phyloP scores from a whole-genome alignment of 2,113 vertebrate species.

The Chunga burmeisteri region DNA sequence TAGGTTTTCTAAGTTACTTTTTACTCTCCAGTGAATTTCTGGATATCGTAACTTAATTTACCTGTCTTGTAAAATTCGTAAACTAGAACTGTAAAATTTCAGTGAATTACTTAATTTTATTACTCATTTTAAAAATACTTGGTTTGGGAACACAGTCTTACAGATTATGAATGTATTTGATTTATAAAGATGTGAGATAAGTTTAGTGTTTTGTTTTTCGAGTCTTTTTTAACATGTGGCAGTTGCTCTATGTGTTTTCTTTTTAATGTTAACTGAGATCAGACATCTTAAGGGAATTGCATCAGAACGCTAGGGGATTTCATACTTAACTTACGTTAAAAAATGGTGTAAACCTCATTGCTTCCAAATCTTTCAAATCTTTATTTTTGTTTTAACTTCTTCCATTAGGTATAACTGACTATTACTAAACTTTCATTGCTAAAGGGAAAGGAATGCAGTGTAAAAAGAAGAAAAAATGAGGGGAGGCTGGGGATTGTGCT shows the following conservation, averaged over 20 bases:
- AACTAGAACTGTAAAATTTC: neutral
- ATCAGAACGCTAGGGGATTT: neutral
- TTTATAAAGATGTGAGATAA: neutral
- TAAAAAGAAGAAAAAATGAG: neutral
- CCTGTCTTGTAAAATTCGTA: neutral
- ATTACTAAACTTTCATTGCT: neutral
- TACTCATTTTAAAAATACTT: neutral
- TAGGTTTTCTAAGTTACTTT: neutral
- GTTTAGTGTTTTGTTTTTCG: neutral
- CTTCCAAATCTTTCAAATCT: neutral
- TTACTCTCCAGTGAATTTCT: neutral
- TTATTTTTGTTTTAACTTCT: neutral
- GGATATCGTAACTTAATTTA: neutral
- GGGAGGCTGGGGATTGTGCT: fast-evolving
- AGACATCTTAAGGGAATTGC: neutral
- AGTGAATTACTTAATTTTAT: neutral
- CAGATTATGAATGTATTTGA: neutral
- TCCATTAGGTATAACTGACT: neutral
- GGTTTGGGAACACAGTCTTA: neutral
- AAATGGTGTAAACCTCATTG: neutral
- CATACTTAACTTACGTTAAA: neutral
- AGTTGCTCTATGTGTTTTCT: neutral
- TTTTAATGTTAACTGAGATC: neutral
- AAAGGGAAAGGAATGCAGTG: neutral
- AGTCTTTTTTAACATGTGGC: neutral